A percentile compares a stretch with the other conserved stretches of the same genome.
Evolutionary conservation across 2,888 invertebrate genomes (phyloP).

Genomic region (Gibbula magus): DNA sequence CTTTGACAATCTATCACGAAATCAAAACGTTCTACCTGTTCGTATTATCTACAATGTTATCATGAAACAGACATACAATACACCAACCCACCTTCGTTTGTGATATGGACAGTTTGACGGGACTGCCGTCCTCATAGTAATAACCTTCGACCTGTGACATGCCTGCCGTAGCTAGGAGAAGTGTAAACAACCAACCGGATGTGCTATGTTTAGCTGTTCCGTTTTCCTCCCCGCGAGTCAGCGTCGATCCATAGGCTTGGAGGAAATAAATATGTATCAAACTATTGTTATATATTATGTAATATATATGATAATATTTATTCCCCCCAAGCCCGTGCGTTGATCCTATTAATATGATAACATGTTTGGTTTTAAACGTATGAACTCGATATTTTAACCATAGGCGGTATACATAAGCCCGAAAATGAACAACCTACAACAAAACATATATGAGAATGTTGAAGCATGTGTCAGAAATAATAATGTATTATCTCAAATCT

Average conservation of each 20-base stretch:
- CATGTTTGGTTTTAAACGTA: no score
- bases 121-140: neutral
- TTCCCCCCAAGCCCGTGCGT: no score
- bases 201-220: neutral
- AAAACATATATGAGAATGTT: no score
- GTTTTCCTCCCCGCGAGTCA: constrained; percentile 2
- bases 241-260: neutral
- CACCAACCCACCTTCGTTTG: neutral
- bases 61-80: neutral
- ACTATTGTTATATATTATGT: no score
- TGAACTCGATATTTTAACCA: no score
- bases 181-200: neutral
- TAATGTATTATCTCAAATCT: no score
- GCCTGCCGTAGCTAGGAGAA: constrained; percentile 3
- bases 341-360: no score
- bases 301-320: no score
- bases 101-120: constrained; percentile 1
- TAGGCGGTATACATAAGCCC: no score
- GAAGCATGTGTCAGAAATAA: no score
- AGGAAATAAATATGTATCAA: no score
- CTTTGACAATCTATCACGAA: neutral
- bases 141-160: constrained; percentile 9
- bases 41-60: neutral
- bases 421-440: no score
- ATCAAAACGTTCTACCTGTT: neutral